Conservation (phyloP, 1,140 invertebrate genomes). For the Homarus americanus region DNA sequence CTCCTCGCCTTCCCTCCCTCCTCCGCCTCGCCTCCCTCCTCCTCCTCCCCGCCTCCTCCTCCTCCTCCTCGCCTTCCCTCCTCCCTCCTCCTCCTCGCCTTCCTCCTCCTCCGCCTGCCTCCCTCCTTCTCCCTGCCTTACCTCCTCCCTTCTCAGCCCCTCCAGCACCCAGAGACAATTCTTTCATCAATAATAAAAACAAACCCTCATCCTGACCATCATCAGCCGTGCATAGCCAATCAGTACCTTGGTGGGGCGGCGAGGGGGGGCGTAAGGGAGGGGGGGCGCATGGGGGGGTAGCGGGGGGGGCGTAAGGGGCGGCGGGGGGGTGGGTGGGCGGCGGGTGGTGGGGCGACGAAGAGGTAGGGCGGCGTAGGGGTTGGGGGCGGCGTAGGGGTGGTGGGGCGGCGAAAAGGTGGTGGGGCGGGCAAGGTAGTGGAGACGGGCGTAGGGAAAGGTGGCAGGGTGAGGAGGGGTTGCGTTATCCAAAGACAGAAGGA, state of each 20-base stretch:
- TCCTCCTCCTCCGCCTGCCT: background rate
- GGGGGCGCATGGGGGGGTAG: background rate
- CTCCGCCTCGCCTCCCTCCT: background rate
- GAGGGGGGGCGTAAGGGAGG: background rate
- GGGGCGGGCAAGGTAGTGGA: background rate
- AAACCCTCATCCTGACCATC: slow-evolving; percentile 13
- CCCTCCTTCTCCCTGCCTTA: background rate
- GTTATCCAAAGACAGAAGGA: background rate
- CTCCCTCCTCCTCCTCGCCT: background rate
- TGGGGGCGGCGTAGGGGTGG: background rate
- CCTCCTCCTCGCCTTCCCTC: background rate
- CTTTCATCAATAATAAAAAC: slow-evolving; percentile 39
- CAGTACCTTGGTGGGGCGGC: background rate
- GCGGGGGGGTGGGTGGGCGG: background rate
- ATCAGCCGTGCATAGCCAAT: slow-evolving; percentile 52
- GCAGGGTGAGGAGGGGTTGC: background rate
- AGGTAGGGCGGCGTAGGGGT: background rate
- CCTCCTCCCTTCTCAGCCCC: background rate
- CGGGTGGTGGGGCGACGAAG: background rate
- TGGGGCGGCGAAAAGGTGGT: background rate
- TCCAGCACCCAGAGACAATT: background rate
- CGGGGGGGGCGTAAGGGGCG: background rate
- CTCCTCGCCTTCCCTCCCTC: background rate
- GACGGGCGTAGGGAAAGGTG: background rate
- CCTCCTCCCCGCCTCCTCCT: background rate